These are phyloP conservation scores for Geotrypetes seraphini DNA, from an alignment of 2,797 vertebrate genomes.

Conservation along the genomic window DNA sequence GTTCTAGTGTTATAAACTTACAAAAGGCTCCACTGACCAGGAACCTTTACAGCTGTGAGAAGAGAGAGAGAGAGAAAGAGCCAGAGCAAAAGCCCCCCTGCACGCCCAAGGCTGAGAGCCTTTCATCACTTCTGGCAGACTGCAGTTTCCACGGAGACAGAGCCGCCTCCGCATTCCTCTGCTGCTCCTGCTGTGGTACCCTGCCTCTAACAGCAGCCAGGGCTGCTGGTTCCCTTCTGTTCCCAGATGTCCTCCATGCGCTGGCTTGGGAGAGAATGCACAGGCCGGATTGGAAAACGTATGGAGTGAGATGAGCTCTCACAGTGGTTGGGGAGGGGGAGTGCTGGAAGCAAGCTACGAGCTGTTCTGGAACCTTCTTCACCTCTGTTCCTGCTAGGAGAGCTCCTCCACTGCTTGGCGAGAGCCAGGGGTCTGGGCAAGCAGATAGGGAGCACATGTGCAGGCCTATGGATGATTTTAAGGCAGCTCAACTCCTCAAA, in stretches of 20 bases:
- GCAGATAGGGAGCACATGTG: no score
- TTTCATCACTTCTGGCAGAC: slow-evolving; percentile 17
- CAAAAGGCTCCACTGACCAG: slow-evolving; percentile 1
- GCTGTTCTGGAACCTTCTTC: no score
- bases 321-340: slow-evolving; percentile 31
- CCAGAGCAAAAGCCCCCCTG: slow-evolving; percentile 1
- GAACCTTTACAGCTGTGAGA: background rate
- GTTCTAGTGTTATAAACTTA: slow-evolving; percentile 1
- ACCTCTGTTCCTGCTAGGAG: no score
- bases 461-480: no score
- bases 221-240: slow-evolving; percentile 41
- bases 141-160: slow-evolving; percentile 51
- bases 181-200: slow-evolving; percentile 27
- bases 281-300: slow-evolving; percentile 52
- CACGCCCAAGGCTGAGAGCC: background rate
- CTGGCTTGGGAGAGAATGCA: slow-evolving; percentile 40
- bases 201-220: slow-evolving; percentile 33
- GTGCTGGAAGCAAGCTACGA: no score
- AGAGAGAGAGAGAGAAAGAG: background rate
- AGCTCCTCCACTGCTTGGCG: no score
- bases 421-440: no score
- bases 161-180: slow-evolving; percentile 11
- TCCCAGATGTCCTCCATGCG: slow-evolving; percentile 75
- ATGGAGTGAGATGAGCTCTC: slow-evolving; percentile 56
- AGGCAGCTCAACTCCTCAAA: no score